Conservation (phyloP, 2,113 vertebrate species). For the Lepidothrix coronata region DNA sequence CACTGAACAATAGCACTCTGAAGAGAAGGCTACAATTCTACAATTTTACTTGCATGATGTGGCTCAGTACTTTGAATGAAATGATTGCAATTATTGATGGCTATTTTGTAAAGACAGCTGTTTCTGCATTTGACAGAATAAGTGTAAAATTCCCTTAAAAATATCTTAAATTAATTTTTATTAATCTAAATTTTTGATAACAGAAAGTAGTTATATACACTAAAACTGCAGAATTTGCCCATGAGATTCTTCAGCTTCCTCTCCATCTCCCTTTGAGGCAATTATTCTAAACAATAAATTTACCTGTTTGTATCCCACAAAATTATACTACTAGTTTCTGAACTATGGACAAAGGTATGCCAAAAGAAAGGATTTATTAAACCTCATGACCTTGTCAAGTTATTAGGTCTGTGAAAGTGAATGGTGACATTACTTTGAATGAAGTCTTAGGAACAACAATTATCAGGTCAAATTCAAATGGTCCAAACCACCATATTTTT, state of each 20-base stretch:
- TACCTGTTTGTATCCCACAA: background rate
- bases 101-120: slow-evolving; percentile 69
- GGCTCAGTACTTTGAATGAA: slow-evolving; percentile 61
- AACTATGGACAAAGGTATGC: background rate
- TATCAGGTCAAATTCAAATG: background rate
- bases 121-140: slow-evolving; percentile 56
- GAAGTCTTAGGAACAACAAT: background rate
- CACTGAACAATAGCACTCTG: background rate
- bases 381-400: background rate
- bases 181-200: background rate
- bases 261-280: background rate
- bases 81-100: slow-evolving; percentile 69
- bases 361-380: background rate
- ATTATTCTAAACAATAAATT: background rate
- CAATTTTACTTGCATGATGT: background rate
- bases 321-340: background rate
- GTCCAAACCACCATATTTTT: background rate
- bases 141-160: slow-evolving; percentile 29
- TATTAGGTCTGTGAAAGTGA: background rate
- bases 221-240: background rate
- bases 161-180: slow-evolving; percentile 24
- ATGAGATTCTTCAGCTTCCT: background rate
- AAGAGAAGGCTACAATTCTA: background rate
- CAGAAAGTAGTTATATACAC: background rate
- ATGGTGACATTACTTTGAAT: background rate